Conservation (phyloP, 2,113 vertebrate species). For the Elaphurus davidianus region DNA sequence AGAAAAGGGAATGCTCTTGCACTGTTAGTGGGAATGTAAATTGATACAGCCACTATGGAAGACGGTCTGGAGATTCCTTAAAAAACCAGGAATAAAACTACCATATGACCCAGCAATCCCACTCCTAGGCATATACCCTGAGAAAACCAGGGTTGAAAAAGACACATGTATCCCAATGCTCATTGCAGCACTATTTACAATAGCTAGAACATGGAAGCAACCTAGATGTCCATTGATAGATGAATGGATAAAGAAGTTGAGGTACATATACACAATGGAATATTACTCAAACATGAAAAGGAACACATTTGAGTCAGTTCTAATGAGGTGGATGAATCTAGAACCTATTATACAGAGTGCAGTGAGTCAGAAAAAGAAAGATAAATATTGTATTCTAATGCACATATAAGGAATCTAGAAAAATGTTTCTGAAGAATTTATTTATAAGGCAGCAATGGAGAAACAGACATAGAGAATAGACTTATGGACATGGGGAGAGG, state of each 20-base stretch:
- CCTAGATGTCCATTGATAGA: neutral
- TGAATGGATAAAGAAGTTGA: neutral
- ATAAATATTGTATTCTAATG: neutral
- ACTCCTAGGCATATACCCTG: neutral
- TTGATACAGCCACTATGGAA: neutral
- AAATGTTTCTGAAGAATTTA: neutral
- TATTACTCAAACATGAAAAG: neutral
- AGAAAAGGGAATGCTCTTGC: neutral
- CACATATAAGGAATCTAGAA: neutral
- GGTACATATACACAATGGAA: neutral
- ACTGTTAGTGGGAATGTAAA: neutral
- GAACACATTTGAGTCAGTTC: neutral
- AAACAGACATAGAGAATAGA: neutral
- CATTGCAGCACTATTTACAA: neutral
- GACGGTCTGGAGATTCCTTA: neutral
- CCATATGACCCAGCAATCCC: neutral
- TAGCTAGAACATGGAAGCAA: neutral
- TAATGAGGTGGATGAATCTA: neutral
- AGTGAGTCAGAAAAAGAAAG: neutral
- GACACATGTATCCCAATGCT: neutral
- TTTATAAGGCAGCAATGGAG: neutral
- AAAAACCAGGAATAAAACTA: neutral
- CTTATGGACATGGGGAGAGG: neutral
- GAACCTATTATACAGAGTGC: neutral
- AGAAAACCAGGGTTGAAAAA: neutral